Evolutionary conservation across 1,140 invertebrate genomes (phyloP).

Genomic region (Mamestra configurata): DNA sequence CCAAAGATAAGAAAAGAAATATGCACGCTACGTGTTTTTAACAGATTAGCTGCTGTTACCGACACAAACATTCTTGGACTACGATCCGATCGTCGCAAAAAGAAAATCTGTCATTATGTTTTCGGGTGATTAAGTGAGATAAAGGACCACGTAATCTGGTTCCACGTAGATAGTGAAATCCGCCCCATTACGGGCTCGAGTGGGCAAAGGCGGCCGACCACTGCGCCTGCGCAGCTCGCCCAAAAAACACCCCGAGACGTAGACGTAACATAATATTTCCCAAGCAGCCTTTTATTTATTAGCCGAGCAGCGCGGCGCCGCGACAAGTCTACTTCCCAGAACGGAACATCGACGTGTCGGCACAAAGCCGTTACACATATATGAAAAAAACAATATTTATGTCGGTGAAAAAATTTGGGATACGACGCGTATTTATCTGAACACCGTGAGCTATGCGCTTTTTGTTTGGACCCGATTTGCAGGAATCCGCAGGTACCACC

Average conservation of each 20-base stretch:
- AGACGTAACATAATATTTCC: conserved; percentile 88
- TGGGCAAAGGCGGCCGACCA: conserved; percentile 75
- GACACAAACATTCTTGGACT: conserved; percentile 1
- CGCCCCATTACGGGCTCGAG: conserved; percentile 75
- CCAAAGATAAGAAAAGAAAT: conserved; percentile 22
- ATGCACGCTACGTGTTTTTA: background rate
- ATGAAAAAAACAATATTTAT: conserved; percentile 87
- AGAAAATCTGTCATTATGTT: conserved; percentile 28
- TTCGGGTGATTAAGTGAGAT: conserved; percentile 44
- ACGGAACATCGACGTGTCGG: conserved; percentile 80
- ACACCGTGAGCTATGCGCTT: conserved; percentile 79
- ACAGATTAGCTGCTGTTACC: background rate
- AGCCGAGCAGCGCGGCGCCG: conserved; percentile 79
- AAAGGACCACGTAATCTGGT: conserved; percentile 34
- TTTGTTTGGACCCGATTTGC: conserved; percentile 80
- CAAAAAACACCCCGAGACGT: conserved; percentile 84
- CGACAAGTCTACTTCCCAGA: conserved; percentile 83
- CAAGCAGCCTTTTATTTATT: conserved; percentile 87
- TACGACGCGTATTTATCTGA: conserved; percentile 81
- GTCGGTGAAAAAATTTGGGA: conserved; percentile 84
- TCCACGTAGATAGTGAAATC: conserved; percentile 57
- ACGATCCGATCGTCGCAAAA: background rate
- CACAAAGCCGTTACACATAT: conserved; percentile 83
- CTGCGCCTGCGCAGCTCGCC: conserved; percentile 73
- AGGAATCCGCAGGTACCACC: conserved; percentile 78